Evolutionary conservation across 2,113 vertebrate genomes (phyloP), one percentile per base, ranked within the genome.

Genomic region (Dicentrarchus labrax): DNA sequence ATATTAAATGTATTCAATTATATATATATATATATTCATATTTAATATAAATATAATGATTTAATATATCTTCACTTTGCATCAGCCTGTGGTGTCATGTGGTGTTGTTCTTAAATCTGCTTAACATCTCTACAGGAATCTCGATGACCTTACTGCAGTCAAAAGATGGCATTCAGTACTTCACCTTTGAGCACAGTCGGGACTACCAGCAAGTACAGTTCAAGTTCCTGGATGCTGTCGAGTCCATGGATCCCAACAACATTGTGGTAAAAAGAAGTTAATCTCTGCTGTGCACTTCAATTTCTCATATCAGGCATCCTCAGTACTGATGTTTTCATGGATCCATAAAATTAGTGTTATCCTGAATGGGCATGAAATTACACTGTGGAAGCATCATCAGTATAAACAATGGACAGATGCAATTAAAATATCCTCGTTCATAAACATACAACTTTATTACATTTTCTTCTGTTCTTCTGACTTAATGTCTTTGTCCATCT

Each of bases 191-290:
- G 89, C 98, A 99, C 86, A 96, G 93, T 6, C 96, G 97, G 2
- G 97, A 99, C 67, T 99, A 99, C 91, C 98, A 99, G 88, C 97
- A 99, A 92, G 95, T 98, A 7, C 98, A 99, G 95, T 97, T 98
- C 94, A 97, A 96, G 92, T 99, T 99, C 91, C 89, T 99, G 87
- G 96, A 97, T 0, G 97, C 97, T 0, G 97, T 99, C 7, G 97
- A 99, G 86, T 99, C 98, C 59, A 97, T 99, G 98, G 98, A 99
- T 89, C 98, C 97, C 38, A 99, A 98, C 95, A 99, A 98, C 82
- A 97, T 99, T 4, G 96, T 99, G 97, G 98, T 99, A 95, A 5
- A 95, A 9, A 24, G 15, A 61, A 56, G 24, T 9, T 5, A 12
- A 56, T 39, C 17, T 71, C 13, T 36, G 15, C 66, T 65, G 4